phyloP scores from a whole-genome alignment of 2,888 invertebrate species.

The Teleiodes luculella region DNA sequence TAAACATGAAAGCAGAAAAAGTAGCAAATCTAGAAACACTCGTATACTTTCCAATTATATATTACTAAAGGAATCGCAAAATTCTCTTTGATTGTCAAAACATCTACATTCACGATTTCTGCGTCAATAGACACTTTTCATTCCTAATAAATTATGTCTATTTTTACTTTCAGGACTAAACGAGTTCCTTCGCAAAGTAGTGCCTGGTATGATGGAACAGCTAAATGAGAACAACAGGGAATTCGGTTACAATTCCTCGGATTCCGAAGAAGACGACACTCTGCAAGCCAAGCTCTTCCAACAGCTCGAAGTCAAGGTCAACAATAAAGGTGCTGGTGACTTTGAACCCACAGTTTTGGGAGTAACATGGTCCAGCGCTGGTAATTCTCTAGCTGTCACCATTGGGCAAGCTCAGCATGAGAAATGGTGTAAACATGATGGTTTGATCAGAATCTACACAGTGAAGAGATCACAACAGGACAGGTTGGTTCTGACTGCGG shows the following conservation, averaged over 20 bases:
- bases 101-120: too few relatives aligned
- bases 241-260: conserved; percentile 46
- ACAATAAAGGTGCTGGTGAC: conserved; percentile 51
- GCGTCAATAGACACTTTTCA: too few relatives aligned
- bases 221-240: conserved; percentile 50
- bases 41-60: too few relatives aligned
- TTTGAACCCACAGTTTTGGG: conserved; percentile 42
- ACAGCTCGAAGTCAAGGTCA: conserved; percentile 43
- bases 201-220: conserved; percentile 59
- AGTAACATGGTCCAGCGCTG: conserved; percentile 57
- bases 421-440: conserved; percentile 60
- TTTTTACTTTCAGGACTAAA: conserved; percentile 37
- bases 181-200: conserved; percentile 58
- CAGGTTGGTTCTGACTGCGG: conserved; percentile 44
- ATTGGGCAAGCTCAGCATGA: conserved; percentile 56
- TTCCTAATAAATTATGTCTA: too few relatives aligned
- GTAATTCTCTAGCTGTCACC: conserved; percentile 57
- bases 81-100: too few relatives aligned
- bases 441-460: conserved; percentile 54
- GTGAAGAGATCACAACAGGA: conserved; percentile 71
- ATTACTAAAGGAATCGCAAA: too few relatives aligned
- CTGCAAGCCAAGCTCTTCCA: conserved; percentile 51
- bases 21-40: too few relatives aligned
- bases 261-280: conserved; percentile 61
- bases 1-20: too few relatives aligned